Evolutionary conservation across 2,113 vertebrate genomes (phyloP).

Genomic region (Atherinomorus stipes): DNA sequence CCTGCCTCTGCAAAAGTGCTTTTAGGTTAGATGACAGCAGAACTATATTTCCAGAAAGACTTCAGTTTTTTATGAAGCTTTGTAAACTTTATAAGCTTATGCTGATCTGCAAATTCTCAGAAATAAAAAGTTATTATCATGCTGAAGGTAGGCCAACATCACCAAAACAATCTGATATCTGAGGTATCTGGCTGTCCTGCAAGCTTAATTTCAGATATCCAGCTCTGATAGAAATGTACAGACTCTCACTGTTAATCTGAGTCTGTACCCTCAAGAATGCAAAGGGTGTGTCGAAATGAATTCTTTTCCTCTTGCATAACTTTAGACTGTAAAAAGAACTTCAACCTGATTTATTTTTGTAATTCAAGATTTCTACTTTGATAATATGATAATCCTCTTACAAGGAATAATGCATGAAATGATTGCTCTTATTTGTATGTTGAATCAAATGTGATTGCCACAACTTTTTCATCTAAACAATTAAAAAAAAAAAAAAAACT

Average conservation of each 20-base stretch:
- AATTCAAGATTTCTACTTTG: too few relatives aligned
- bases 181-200: background rate
- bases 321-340: background rate
- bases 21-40: background rate
- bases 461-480: too few relatives aligned
- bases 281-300: slow-evolving; percentile 16
- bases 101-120: too few relatives aligned
- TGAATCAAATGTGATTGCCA: too few relatives aligned
- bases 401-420: too few relatives aligned
- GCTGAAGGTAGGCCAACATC: background rate
- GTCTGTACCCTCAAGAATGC: slow-evolving; percentile 7
- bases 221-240: slow-evolving; percentile 6
- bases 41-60: background rate
- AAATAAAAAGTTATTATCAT: background rate
- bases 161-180: background rate
- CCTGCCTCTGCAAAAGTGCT: too few relatives aligned
- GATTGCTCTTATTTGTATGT: too few relatives aligned
- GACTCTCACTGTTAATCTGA: background rate
- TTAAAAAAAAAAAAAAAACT: too few relatives aligned
- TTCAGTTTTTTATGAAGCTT: background rate
- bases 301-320: background rate
- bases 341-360: too few relatives aligned
- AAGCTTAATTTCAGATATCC: slow-evolving; percentile 4
- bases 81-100: background rate
- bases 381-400: too few relatives aligned